Conservation (phyloP, 1,140 invertebrate genomes). For the Lysiphlebus fabarum region DNA sequence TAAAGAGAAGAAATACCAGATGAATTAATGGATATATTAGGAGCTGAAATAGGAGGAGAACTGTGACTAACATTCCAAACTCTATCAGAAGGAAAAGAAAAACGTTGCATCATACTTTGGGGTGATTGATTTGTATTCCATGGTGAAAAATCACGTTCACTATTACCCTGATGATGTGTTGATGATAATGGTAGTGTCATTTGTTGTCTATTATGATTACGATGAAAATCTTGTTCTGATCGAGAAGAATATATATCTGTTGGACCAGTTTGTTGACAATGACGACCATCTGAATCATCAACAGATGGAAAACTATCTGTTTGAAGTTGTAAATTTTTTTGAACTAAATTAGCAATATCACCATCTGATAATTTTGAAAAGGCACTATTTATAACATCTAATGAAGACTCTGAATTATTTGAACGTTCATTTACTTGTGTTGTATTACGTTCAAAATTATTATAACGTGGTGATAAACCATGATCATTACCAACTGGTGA, state of each 20-base stretch:
- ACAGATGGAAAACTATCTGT: background rate
- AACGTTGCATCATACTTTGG: too few species aligned
- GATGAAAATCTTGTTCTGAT: slow-evolving; percentile 12
- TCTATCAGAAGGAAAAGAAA: slow-evolving; percentile 14
- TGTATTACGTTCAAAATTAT: slow-evolving; percentile 42
- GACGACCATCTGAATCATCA: slow-evolving; percentile 22
- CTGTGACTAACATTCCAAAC: slow-evolving; percentile 24
- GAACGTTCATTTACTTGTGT: slow-evolving; percentile 24
- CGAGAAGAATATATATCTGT: slow-evolving; percentile 2
- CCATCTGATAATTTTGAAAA: slow-evolving; percentile 23
- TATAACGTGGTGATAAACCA: slow-evolving; percentile 30
- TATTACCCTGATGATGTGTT: slow-evolving; percentile 11
- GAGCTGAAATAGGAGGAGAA: background rate
- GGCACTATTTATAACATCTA: slow-evolving; percentile 21
- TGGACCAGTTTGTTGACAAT: background rate
- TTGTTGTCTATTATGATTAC: slow-evolving; percentile 7
- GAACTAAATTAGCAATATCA: slow-evolving; percentile 20
- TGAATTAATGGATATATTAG: too few species aligned
- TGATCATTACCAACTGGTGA: slow-evolving; percentile 19
- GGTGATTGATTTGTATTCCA: too few species aligned
- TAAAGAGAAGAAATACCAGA: too few species aligned
- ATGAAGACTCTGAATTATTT: slow-evolving; percentile 3
- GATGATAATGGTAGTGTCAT: slow-evolving; percentile 25
- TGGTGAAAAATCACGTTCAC: slow-evolving; percentile 14
- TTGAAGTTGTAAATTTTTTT: slow-evolving; percentile 21